These are phyloP conservation scores for Cyrtodaria siliqua DNA, from an alignment of 2,888 invertebrate genomes.

Conservation along the genomic window DNA sequence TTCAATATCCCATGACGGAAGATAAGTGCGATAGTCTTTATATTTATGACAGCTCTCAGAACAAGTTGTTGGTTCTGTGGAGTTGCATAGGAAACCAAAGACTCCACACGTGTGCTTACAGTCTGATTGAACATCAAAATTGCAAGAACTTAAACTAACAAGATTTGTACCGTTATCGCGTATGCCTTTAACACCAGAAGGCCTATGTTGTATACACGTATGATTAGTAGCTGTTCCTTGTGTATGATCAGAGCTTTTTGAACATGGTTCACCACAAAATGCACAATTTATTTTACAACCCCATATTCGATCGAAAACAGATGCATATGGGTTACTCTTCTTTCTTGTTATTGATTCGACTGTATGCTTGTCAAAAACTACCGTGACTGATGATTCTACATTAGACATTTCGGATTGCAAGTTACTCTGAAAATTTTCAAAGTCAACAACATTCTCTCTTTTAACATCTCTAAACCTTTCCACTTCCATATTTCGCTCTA, in stretches of 20 bases:
- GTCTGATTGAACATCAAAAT: slow-evolving; percentile 7
- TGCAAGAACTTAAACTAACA: not conserved
- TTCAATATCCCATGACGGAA: not conserved
- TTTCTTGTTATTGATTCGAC: too few species aligned
- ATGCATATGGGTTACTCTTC: slow-evolving; percentile 1
- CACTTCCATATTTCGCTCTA: too few species aligned
- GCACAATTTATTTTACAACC: slow-evolving; percentile 1
- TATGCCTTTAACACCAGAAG: not conserved
- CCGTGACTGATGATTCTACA: too few species aligned
- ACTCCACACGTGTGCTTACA: not conserved
- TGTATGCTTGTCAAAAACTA: too few species aligned
- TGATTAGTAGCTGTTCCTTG: not conserved
- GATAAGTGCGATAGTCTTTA: not conserved
- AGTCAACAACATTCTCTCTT: too few species aligned
- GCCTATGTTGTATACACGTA: slow-evolving; percentile 3
- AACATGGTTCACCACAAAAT: slow-evolving; percentile 6
- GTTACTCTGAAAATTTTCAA: too few species aligned
- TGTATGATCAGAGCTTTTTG: not conserved
- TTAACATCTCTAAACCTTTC: too few species aligned
- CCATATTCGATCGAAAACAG: slow-evolving; percentile 1
- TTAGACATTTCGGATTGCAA: too few species aligned
- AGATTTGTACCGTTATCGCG: not conserved
- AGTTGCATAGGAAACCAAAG: not conserved
- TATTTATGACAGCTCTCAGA: not conserved
- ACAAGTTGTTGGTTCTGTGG: too few species aligned